Evolutionary conservation across 2,888 invertebrate species (phyloP).

Genomic region (Ceraclea dissimilis): DNA sequence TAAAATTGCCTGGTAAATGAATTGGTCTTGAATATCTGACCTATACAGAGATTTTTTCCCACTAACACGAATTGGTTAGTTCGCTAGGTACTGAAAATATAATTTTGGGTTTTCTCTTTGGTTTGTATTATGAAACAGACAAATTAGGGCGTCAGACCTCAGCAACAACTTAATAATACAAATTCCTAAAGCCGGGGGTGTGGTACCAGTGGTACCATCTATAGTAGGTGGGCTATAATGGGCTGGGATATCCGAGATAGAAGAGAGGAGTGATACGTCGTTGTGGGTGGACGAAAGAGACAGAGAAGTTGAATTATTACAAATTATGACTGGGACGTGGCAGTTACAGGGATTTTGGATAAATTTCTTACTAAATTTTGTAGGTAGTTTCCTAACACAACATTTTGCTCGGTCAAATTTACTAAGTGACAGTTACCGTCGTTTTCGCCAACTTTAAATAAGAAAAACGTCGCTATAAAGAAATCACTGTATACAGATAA

Average conservation of each 20-base stretch:
- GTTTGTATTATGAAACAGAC: neutral
- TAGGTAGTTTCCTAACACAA: neutral
- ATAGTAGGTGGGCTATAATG: too few relatives aligned
- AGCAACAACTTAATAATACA: slow-evolving; percentile 10
- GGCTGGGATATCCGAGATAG: neutral
- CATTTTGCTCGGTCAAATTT: too few relatives aligned
- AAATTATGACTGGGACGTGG: neutral
- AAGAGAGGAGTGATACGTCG: neutral
- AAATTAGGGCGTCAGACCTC: slow-evolving; percentile 7
- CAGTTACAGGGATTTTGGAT: neutral
- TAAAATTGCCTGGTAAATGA: too few relatives aligned
- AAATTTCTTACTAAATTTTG: neutral
- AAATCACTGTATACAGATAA: too few relatives aligned
- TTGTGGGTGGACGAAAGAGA: neutral
- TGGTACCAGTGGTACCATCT: neutral
- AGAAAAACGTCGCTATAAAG: too few relatives aligned
- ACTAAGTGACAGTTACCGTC: too few relatives aligned
- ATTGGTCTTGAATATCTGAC: too few relatives aligned
- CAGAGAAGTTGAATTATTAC: neutral
- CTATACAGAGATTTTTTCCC: too few relatives aligned
- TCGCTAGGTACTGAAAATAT: too few relatives aligned
- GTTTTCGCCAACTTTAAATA: too few relatives aligned
- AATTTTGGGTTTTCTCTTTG: too few relatives aligned
- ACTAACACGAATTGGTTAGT: too few relatives aligned
- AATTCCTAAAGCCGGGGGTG: slow-evolving; percentile 6